These are phyloP conservation scores for Eulemur coronatus DNA, from an alignment of 2,797 vertebrate genomes.

Conservation along the genomic window DNA sequence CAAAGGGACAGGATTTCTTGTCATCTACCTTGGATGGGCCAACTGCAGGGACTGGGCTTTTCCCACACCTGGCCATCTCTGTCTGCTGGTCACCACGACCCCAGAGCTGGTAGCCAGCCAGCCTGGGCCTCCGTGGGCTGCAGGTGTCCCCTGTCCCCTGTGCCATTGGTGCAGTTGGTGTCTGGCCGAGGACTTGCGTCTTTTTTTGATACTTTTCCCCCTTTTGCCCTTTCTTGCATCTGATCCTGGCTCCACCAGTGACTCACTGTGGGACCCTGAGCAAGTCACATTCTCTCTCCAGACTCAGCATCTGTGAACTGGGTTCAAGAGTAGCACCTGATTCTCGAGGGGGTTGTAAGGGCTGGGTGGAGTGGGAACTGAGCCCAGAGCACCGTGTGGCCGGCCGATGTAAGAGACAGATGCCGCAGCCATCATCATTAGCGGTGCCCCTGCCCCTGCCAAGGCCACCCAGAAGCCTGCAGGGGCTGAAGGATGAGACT, in stretches of 20 bases:
- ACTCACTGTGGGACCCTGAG: neutral
- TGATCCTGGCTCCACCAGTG: neutral
- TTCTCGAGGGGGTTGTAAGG: neutral
- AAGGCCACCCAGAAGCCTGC: neutral
- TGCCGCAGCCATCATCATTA: accelerated
- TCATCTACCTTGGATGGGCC: neutral
- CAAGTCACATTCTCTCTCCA: neutral
- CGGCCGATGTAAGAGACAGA: neutral
- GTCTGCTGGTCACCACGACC: neutral
- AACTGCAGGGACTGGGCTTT: neutral
- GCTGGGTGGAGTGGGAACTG: neutral
- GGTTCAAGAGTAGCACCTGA: neutral
- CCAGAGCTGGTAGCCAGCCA: neutral
- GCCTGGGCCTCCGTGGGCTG: neutral
- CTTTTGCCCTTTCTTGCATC: neutral
- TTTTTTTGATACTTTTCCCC: neutral
- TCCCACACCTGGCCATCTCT: neutral
- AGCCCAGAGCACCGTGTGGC: neutral
- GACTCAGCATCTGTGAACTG: neutral
- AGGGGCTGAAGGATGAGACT: neutral
- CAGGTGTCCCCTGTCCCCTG: too few species aligned
- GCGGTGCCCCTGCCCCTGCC: neutral
- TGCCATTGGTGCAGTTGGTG: neutral
- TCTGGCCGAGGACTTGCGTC: neutral
- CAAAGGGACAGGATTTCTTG: neutral